A percentile compares a stretch with the other conserved stretches of the same genome.
Evolutionary conservation across 2,113 vertebrate genomes (phyloP).

Genomic region (Columba livia): DNA sequence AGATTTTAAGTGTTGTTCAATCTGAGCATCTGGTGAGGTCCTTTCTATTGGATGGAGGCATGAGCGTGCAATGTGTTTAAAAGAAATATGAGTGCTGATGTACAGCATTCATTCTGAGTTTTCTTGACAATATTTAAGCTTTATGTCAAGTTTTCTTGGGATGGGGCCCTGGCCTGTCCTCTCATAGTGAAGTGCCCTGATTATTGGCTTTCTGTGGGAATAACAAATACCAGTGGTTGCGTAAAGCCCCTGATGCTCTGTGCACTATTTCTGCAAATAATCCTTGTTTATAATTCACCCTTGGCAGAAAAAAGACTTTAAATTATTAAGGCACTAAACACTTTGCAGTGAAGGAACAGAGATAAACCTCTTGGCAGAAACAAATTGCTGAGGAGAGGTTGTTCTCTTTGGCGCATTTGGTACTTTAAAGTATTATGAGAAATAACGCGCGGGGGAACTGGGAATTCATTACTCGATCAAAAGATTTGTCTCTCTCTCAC

Average conservation of each 20-base stretch:
- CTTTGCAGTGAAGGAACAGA: neutral
- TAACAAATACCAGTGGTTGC: neutral
- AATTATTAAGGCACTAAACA: conserved; percentile 61
- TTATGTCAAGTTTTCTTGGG: neutral
- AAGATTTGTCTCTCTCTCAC: neutral
- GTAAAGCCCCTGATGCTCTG: neutral
- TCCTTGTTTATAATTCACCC: conserved; percentile 50
- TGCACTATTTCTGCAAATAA: conserved; percentile 35
- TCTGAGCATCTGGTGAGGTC: neutral
- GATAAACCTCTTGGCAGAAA: conserved; percentile 36
- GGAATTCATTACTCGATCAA: neutral
- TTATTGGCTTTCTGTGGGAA: neutral
- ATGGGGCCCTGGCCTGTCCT: neutral
- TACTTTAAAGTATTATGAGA: neutral
- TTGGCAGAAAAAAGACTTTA: conserved; percentile 41
- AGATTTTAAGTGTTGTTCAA: neutral
- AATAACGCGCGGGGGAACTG: neutral
- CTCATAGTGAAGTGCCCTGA: neutral
- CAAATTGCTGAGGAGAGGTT: neutral
- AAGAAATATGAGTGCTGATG: neutral
- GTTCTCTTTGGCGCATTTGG: neutral
- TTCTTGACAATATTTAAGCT: neutral
- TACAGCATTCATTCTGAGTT: neutral
- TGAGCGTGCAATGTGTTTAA: neutral
- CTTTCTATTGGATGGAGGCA: neutral